These are phyloP conservation scores for Laticauda colubrina DNA, from an alignment of 2,113 vertebrate species.

Conservation along the genomic window DNA sequence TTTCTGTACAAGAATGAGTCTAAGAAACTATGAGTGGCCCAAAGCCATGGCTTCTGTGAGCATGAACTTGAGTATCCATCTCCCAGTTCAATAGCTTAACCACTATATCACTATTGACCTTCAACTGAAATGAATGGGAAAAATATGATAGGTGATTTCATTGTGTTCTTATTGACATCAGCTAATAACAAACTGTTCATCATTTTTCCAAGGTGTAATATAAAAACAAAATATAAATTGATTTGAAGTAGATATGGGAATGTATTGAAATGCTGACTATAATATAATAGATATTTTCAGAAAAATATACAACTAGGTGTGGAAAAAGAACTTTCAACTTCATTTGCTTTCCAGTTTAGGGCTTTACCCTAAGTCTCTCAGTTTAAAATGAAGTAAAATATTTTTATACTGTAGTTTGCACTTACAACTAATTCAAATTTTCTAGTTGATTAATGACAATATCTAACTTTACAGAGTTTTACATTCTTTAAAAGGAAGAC, in stretches of 20 bases:
- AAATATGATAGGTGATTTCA: not conserved
- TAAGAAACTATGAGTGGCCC: not conserved
- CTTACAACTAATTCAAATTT: conserved; percentile 55
- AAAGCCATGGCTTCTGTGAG: not conserved
- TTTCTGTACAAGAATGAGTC: not conserved
- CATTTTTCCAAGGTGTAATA: not conserved
- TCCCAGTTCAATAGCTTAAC: not conserved
- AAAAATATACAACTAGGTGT: not conserved
- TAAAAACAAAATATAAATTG: not conserved
- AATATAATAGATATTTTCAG: not conserved
- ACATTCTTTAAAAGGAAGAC: not conserved
- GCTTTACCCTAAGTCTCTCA: conserved; percentile 15
- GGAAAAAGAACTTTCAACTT: not conserved
- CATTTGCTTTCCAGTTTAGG: not conserved
- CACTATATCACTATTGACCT: not conserved
- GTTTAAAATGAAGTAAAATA: conserved; percentile 31
- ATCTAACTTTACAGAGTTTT: conserved; percentile 21
- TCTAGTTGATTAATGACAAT: conserved; percentile 50
- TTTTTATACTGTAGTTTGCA: conserved; percentile 41
- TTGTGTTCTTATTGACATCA: not conserved
- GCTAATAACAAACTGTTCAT: not conserved
- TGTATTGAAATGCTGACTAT: not conserved
- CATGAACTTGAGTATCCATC: not conserved
- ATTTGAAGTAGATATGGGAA: not conserved
- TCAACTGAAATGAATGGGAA: not conserved